These are phyloP conservation scores for Brachyptera putata DNA, from an alignment of 2,888 invertebrate genomes.

Conservation along the genomic window DNA sequence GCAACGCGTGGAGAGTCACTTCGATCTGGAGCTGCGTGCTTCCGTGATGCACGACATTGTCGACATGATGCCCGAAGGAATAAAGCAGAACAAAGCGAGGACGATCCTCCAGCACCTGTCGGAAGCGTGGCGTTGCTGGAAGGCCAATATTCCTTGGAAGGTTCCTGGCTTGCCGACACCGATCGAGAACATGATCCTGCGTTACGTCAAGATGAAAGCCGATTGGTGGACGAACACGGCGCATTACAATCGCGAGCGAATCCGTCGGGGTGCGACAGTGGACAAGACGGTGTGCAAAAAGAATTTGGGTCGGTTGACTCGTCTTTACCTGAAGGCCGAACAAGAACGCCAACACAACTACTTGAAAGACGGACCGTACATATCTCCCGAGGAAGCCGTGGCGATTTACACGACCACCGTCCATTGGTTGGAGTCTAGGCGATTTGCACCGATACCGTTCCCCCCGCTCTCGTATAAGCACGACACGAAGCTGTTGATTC, in stretches of 20 bases:
- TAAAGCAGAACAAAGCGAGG: constrained; percentile 98
- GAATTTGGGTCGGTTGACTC: constrained; percentile 95
- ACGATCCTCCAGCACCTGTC: constrained; percentile 98
- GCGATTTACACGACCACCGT: constrained; percentile 99
- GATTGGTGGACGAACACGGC: constrained; percentile 99
- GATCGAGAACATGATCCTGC: constrained; percentile 99
- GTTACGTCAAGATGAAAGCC: constrained; percentile 99
- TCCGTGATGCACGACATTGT: constrained; percentile 94
- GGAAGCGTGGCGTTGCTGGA: constrained; percentile 99
- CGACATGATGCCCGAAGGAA: constrained; percentile 99
- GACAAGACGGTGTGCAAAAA: constrained; percentile 99
- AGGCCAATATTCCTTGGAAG: constrained; percentile 99
- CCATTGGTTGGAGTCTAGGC: constrained; percentile 97
- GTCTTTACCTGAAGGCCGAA: constrained; percentile 94
- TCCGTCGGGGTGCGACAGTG: constrained; percentile 98
- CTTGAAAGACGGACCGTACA: constrained; percentile 98
- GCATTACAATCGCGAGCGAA: constrained; percentile 98
- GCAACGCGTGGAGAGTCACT: constrained; percentile 98
- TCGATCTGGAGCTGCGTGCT: constrained; percentile 95
- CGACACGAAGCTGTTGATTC: constrained; percentile 95
- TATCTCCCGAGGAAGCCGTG: constrained; percentile 98
- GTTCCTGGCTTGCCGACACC: constrained; percentile 98
- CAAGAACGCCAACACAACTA: constrained; percentile 99
- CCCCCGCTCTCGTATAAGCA: constrained; percentile 99
- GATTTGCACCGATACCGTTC: constrained; percentile 99